Percentiles rank a stretch among this genome's conserved stretches.
These are phyloP conservation scores for Corynorhinus townsendii DNA, from an alignment of 2,113 vertebrate species.

Conservation along the genomic window DNA sequence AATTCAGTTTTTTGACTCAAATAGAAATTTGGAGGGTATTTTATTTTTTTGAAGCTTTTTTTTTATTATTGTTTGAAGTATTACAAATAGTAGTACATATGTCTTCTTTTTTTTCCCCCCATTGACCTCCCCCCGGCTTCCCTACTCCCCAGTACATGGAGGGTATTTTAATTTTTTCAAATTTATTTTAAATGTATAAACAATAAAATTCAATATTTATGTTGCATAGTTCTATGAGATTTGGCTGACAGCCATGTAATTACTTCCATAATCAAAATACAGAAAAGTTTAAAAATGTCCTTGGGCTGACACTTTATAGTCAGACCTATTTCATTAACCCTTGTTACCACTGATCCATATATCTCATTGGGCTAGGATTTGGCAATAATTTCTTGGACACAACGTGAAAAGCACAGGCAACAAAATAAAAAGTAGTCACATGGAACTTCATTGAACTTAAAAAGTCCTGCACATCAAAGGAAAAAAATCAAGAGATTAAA, in stretches of 20 bases:
- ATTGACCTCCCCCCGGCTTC: too few relatives aligned
- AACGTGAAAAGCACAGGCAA: too few relatives aligned
- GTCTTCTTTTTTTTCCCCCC: too few relatives aligned
- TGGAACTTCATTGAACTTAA: not conserved
- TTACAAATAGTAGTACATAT: too few relatives aligned
- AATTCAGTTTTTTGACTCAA: not conserved
- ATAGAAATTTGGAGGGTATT: not conserved
- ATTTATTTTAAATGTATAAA: not conserved
- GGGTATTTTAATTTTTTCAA: not conserved
- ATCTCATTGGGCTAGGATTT: too few relatives aligned
- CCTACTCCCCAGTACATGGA: too few relatives aligned
- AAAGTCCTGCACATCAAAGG: not conserved
- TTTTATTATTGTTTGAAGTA: too few relatives aligned
- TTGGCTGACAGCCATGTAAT: not conserved
- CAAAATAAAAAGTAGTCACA: too few relatives aligned
- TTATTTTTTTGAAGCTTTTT: not conserved
- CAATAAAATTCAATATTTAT: not conserved
- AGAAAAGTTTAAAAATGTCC: not conserved
- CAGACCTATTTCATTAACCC: not conserved
- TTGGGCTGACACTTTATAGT: not conserved
- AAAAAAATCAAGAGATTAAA: not conserved
- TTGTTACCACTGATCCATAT: not conserved
- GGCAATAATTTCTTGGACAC: too few relatives aligned
- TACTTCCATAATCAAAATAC: not conserved
- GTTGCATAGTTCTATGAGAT: not conserved